A percentile compares a stretch with the other conserved stretches of the same genome.
phyloP scores from a whole-genome alignment of 2,797 vertebrate genomes.

The Simalia tracyae region DNA sequence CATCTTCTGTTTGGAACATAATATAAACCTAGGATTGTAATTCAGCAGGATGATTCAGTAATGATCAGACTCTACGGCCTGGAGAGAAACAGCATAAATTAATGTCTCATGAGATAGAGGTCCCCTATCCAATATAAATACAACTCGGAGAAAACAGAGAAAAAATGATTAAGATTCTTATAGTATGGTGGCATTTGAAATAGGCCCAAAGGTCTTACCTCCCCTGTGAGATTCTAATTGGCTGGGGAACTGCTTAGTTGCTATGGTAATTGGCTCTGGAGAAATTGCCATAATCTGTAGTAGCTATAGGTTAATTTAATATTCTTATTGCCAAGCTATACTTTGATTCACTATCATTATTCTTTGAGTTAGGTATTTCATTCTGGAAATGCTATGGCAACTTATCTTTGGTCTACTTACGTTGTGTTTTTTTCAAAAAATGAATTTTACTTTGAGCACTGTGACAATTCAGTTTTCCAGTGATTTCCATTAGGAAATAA shows the following conservation, averaged over 20 bases:
- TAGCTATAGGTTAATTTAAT: conserved; percentile 30
- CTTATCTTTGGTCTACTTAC: background rate
- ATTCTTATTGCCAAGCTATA: conserved; percentile 13
- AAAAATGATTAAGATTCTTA: background rate
- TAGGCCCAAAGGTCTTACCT: background rate
- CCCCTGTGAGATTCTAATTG: background rate
- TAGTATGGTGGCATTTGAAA: background rate
- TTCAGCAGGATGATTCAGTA: background rate
- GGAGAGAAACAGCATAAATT: background rate
- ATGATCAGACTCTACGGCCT: background rate
- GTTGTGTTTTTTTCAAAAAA: background rate
- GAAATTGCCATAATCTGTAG: background rate
- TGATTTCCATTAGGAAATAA: background rate
- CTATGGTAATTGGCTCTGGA: conserved; percentile 24
- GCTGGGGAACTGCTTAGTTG: conserved; percentile 22
- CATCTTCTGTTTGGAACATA: background rate
- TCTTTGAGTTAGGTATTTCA: conserved; percentile 6
- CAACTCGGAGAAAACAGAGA: background rate
- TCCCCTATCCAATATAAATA: background rate
- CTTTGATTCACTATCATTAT: conserved; percentile 2
- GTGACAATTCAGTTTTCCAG: background rate
- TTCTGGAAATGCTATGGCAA: conserved; percentile 8
- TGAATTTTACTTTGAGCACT: conserved; percentile 3
- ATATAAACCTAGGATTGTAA: background rate
- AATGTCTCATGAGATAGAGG: background rate